Percentiles rank a stretch among this genome's conserved stretches.
These are phyloP conservation scores for Lysandra bellargus DNA, from an alignment of 2,888 invertebrate genomes.

Conservation along the genomic window DNA sequence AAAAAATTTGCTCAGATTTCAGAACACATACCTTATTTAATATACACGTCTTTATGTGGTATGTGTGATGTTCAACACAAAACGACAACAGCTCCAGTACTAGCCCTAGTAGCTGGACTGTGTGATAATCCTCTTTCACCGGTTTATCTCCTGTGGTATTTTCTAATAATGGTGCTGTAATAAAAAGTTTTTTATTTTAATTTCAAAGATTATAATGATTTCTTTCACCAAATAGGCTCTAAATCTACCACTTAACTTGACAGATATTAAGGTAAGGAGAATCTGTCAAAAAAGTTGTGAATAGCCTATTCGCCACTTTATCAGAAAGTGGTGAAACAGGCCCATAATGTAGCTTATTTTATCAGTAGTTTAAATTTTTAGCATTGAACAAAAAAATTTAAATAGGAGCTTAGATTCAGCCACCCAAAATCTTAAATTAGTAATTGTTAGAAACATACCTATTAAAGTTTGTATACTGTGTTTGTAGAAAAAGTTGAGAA, in stretches of 20 bases:
- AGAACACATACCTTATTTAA: slow-evolving; percentile 86
- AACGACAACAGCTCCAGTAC: slow-evolving; percentile 97
- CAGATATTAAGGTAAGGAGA: too few species aligned
- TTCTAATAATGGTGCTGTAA: slow-evolving; percentile 92
- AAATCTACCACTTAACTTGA: too few species aligned
- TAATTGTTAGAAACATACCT: slow-evolving; percentile 76
- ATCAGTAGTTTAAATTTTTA: neutral
- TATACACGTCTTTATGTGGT: slow-evolving; percentile 98
- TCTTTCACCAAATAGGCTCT: too few species aligned
- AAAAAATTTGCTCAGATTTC: neutral
- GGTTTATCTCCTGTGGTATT: slow-evolving; percentile 95
- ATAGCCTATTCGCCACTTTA: too few species aligned
- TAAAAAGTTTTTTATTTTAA: neutral
- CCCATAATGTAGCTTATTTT: too few species aligned
- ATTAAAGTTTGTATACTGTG: slow-evolving; percentile 98
- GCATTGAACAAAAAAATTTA: neutral
- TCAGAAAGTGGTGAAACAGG: too few species aligned
- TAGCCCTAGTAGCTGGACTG: slow-evolving; percentile 96
- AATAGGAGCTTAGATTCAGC: neutral
- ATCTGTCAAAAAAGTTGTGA: too few species aligned
- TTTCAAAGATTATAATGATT: neutral
- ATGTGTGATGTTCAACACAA: slow-evolving; percentile 99
- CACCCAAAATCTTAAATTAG: neutral
- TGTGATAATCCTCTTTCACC: slow-evolving; percentile 96
- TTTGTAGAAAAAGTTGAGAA: slow-evolving; percentile 98